Conservation (phyloP, 2,113 vertebrate species). For the Alaudala cheleensis region DNA sequence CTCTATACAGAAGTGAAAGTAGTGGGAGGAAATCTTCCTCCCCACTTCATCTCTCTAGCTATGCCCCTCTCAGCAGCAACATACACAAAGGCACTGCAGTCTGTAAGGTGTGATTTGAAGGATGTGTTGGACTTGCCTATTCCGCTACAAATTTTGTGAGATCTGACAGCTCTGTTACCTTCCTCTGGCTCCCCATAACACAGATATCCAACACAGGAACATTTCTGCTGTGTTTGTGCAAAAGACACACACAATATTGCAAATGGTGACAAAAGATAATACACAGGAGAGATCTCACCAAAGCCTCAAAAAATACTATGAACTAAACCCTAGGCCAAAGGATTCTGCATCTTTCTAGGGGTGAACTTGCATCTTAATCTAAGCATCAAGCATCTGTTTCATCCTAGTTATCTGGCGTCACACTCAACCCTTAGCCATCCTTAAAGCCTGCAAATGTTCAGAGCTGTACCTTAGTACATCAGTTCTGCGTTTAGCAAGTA, state of each 20-base stretch:
- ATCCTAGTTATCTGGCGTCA: background rate
- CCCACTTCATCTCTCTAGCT: background rate
- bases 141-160: background rate
- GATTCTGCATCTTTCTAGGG: background rate
- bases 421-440: background rate
- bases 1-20: background rate
- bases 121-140: background rate
- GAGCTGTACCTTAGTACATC: background rate
- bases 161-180: background rate
- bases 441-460: background rate
- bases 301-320: background rate
- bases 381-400: background rate
- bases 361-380: background rate
- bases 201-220: background rate
- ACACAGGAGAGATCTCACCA: background rate
- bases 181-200: background rate
- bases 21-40: background rate
- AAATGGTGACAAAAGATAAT: background rate
- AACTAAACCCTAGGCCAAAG: background rate
- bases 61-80: background rate
- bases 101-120: background rate
- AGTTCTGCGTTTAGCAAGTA: background rate
- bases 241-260: accelerated
- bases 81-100: background rate
- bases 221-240: background rate